Base-by-base conservation (phyloP, 2,888 invertebrate genomes). In the Erebia ligea region DNA sequence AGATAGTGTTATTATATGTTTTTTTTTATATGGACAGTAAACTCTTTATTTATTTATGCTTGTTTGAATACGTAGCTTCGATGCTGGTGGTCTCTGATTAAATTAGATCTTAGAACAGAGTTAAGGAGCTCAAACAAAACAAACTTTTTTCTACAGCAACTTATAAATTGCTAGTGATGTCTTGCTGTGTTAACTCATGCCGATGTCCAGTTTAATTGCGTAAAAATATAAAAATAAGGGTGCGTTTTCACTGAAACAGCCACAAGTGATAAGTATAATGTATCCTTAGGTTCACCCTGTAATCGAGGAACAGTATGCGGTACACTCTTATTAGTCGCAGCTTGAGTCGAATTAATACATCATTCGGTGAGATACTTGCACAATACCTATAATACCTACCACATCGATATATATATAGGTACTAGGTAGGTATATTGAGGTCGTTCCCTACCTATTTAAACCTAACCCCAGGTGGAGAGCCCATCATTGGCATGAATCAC, bases 61-160 rank as follows among this genome's bases (percentile, higher is more conserved):
- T 2, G 19, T 17, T 61, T 50, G 25, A 19, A 19, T 45, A 15
- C 34, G 25, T 63, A 25, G 63, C 9, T 25, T 61, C 48, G 25
- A 25, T n/a, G 63, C n/a, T 4, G 63, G 63, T 63, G 63, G 63
- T 63, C 63, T 50, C 25, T 15, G 48, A 48, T 48, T n/a, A 45
- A 48, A 19, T 25, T 50, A 52, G 40, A 61, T 42, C 19, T 59
- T 59, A 50, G 48, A 25, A 63, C 25, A 2, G 21, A 21, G 50
- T 63, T 63, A n/a, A 15, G 25, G 25, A 48, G 50, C 15, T 17
- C 63, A n/a, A 50, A 63, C n/a, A 50, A 50, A 63, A 34, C 15
- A 10, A 25, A n/a, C 70, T 64, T 68, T 61, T 83, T 80, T 78
- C 71, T 25, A 59, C 10, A 50, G 50, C 63, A n/a, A 50, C 50